phyloP scores from a whole-genome alignment of 2,888 invertebrate genomes.

The Augochlorella aurata region DNA sequence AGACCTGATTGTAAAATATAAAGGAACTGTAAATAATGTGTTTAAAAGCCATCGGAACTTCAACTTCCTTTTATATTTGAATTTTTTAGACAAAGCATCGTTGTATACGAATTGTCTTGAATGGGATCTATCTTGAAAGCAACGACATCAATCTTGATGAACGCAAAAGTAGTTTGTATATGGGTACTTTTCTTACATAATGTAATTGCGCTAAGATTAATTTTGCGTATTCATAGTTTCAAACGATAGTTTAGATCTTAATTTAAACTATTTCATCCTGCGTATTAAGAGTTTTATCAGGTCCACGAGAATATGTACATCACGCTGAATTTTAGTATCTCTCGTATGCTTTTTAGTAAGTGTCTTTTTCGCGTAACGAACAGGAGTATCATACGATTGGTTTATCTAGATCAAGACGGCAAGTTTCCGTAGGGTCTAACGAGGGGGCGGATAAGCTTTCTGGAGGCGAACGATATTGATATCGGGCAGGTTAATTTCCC shows the following conservation, averaged over 20 bases:
- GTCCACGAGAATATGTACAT: not conserved
- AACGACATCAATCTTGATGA: no score
- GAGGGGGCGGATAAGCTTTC: constrained; percentile 9
- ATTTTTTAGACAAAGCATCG: no score
- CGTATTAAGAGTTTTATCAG: not conserved
- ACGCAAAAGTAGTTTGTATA: no score
- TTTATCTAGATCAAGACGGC: not conserved
- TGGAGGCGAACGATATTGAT: constrained; percentile 11
- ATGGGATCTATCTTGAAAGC: no score
- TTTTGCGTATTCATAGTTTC: no score
- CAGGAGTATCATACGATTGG: constrained; percentile 12
- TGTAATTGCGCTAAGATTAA: no score
- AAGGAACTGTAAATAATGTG: no score
- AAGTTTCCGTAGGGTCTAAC: not conserved
- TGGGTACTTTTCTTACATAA: no score
- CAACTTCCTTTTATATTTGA: no score
- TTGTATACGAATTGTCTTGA: no score
- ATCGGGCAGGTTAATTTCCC: constrained; percentile 28
- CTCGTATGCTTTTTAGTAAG: not conserved
- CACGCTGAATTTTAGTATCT: not conserved
- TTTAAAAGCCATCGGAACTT: no score
- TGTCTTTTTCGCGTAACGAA: not conserved
- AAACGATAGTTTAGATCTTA: not conserved
- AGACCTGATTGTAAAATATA: no score
- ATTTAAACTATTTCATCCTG: not conserved